Base-by-base conservation (phyloP, 2,113 vertebrate species). In the Columba livia region DNA sequence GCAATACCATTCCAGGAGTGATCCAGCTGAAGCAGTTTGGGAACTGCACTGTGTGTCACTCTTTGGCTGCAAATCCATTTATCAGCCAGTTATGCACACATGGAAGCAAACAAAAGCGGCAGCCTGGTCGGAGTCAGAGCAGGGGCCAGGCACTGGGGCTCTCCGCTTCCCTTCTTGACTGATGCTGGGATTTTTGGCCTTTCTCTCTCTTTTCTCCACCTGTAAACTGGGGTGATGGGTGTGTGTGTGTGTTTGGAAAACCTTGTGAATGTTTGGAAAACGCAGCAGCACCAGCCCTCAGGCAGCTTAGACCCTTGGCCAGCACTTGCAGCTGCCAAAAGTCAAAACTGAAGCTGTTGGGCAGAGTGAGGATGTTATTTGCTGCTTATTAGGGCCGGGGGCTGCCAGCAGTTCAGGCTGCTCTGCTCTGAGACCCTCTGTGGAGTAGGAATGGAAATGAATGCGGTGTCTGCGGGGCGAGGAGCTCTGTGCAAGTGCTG, bases 41-140 rank as follows among this genome's bases (percentile, higher is more conserved):
- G 91, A 96, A 47, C 84, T 82, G 91, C 85, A 31, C 85, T 53
- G 65, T 80, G 79, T 95, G 85, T 92, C 89, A 94, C 88, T 96
- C 78, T 89, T 65, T 83, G 87, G 78, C 84, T 95, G 64, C 40
- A 48, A 84, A 95, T 94, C 85, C 96, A 57, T 96, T 92, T 94
- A 83, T 96, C 90, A 94, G 73, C 73, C 8, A 15, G 85, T 90
- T 87, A 51, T 0, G 15, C 82, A 56, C 73, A 50, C 77, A 85
- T 87, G 79, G 93, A 65, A 91, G 61, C 0, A 23, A 96, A 93
- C 74, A 94, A 90, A 90, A 95, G 90, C 94, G 73, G 69, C 74
- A 65, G 78, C 65, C 89, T 19, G 48, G 61, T 53, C 14, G 3
- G 50, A 53, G 60, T 15, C 2, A 1, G 79, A 94, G 71, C 78